phyloP scores from a whole-genome alignment of 2,797 vertebrate species.

The Cuculus canorus region DNA sequence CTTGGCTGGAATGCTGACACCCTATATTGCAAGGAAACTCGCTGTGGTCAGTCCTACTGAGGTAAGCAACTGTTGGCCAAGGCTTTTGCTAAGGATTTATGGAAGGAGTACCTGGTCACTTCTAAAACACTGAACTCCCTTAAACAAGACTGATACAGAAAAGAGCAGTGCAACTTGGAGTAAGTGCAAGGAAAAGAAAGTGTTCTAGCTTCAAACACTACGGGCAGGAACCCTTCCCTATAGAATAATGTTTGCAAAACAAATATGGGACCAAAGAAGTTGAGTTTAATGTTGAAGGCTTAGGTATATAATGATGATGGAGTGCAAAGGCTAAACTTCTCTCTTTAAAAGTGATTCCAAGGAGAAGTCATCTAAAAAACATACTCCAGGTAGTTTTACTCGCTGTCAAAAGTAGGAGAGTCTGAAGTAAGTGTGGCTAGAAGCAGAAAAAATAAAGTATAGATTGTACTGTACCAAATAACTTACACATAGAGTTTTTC shows the following conservation, averaged over 20 bases:
- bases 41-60: constrained; percentile 83
- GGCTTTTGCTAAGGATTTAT: neutral
- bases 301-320: neutral
- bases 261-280: neutral
- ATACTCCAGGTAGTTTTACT: neutral
- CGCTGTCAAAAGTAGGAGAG: neutral
- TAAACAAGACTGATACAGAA: neutral
- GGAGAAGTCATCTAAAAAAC: neutral
- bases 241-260: neutral
- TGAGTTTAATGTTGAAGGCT: neutral
- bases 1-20: constrained; percentile 93
- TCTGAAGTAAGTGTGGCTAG: neutral
- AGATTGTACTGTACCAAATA: neutral
- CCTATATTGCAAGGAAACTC: constrained; percentile 92
- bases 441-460: neutral
- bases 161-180: neutral
- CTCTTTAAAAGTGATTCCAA: neutral
- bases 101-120: neutral
- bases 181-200: neutral
- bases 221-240: neutral
- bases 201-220: neutral
- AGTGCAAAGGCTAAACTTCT: neutral
- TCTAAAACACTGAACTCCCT: neutral
- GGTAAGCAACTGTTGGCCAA: constrained; percentile 74
- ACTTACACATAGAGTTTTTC: neutral